Percentiles rank a stretch among this genome's conserved stretches.
Conservation (phyloP, 2,113 vertebrate species). For the Danio rerio region DNA sequence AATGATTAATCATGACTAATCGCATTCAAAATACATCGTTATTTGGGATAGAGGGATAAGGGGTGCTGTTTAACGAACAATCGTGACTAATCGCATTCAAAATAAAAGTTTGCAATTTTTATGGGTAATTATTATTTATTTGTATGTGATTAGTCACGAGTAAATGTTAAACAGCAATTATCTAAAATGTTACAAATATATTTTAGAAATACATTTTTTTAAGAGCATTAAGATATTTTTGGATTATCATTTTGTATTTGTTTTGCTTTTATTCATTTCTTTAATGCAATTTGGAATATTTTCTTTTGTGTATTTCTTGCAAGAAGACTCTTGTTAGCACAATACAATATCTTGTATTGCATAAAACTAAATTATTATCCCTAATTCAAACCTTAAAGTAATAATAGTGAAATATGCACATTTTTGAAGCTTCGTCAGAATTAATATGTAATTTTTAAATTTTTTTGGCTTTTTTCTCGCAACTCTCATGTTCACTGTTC, state of each 20-base stretch:
- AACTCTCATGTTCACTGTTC: too few species aligned
- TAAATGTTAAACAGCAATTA: too few species aligned
- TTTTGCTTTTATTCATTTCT: neutral
- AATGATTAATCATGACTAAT: too few species aligned
- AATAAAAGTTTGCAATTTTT: too few species aligned
- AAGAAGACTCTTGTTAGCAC: neutral
- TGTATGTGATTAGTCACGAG: too few species aligned
- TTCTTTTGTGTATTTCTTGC: neutral
- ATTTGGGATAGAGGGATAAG: too few species aligned
- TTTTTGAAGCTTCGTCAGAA: neutral
- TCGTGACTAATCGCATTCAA: too few species aligned
- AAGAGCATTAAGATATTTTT: neutral
- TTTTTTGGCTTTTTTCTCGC: too few species aligned
- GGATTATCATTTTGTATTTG: neutral
- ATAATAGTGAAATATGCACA: neutral
- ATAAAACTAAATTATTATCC: neutral
- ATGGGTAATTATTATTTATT: too few species aligned
- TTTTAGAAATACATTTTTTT: neutral
- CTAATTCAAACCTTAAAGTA: neutral
- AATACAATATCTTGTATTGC: neutral
- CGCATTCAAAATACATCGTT: too few species aligned
- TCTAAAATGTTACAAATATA: neutral
- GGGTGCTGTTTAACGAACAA: too few species aligned
- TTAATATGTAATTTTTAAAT: too few species aligned
- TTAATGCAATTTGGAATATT: neutral